These are phyloP conservation scores for Cephus spinipes DNA, from an alignment of 2,888 invertebrate genomes.

Conservation along the genomic window DNA sequence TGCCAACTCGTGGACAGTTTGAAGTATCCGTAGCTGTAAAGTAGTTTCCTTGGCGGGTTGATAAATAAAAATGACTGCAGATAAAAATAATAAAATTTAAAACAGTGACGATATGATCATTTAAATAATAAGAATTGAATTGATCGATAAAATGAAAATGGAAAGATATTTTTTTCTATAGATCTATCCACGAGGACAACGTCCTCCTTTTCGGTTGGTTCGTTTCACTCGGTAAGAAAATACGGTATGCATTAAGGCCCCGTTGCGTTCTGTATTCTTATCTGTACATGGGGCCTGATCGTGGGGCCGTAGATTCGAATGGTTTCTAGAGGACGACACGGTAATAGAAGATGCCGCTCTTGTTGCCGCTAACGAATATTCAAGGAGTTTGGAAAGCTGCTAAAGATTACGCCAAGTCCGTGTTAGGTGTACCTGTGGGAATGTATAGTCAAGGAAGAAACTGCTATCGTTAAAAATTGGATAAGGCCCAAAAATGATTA, in stretches of 20 bases:
- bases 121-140: not conserved
- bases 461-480: not conserved
- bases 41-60: not conserved
- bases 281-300: conserved; percentile 5
- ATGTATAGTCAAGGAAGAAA: not conserved
- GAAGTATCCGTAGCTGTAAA: not conserved
- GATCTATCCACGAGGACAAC: not conserved
- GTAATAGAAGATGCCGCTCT: not conserved
- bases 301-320: not conserved
- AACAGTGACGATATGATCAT: not conserved
- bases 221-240: not conserved
- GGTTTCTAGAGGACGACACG: not conserved
- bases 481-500: not conserved
- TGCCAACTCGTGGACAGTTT: conserved; percentile 42
- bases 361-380: not conserved
- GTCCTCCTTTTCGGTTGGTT: conserved; percentile 1
- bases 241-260: conserved; percentile 5
- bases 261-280: conserved; percentile 8
- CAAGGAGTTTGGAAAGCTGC: not conserved
- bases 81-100: not conserved
- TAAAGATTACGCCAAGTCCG: not conserved
- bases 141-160: not conserved
- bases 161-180: not conserved
- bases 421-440: not conserved
- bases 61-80: not conserved